Evolutionary conservation across 2,113 vertebrate species (phyloP), one percentile per base, ranked within the genome.

Genomic region (Sarotherodon lohbergeri): DNA sequence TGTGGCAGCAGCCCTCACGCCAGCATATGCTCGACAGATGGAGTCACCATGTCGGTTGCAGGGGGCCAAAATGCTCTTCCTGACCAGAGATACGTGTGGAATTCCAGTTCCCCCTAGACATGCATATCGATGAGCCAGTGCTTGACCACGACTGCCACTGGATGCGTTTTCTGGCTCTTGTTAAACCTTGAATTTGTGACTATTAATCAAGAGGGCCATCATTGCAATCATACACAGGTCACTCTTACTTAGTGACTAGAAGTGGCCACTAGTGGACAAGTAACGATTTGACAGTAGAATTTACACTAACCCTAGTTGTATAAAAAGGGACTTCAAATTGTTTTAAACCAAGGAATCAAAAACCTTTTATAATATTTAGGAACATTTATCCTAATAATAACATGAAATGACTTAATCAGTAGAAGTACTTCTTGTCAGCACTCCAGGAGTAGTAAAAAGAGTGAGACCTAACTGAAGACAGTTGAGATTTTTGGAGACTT

Each of bases 11-110:
- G 89, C 87, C 83, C 79, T 80, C 87, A 86, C 82, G 80, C 88
- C 93, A 93, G 93, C 93, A 90, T 93, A 78, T 92, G 90, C 83
- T 73, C 59, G 14, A 89, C 94, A 90, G 85, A 93, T 93, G 93
- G 94, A 94, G 94, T 91, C 94, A 91, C 90, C 89, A 89, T 88
- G 93, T 79, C 91, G 89, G 87, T 80, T 73, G 85, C 22, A 89
- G 89, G 88, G 90, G 92, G 84, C 41, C 78, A 41, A 90, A 91
- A 90, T 16, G 86, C 82, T 93, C 91, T 79, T 93, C 92, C 88
- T 85, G 84, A 89, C 81, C 80, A 83, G n/a, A 91, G 85, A 32
- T 92, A 95, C 83, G 92, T 66, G 81, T 52, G 92, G 95, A 94
- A 95, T 93, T 86, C 91, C 83, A 56, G 76, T 59, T 87, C 63